Base-by-base conservation (phyloP, 2,797 vertebrate species). In the Lacerta agilis region DNA sequence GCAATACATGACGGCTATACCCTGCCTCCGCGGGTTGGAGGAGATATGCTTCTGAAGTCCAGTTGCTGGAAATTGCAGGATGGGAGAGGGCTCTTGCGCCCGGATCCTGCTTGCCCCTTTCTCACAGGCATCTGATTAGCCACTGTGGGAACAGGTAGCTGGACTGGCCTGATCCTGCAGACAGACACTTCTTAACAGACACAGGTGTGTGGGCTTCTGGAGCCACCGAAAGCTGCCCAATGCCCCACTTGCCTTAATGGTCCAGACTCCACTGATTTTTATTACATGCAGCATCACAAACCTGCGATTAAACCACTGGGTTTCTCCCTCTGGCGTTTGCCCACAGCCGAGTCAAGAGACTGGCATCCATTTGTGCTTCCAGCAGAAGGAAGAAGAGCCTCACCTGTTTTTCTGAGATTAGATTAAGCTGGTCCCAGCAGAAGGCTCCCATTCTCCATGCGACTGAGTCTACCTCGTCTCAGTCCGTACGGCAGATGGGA, bases 221-320 rank as follows among this genome's bases (percentile, higher is more conserved):
- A 66, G 17, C 10, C 29, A 25, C 36, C 25, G 1, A 58, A 41
- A 6, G 49, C 13, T 55, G 49, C 49, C 49, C 49, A 55, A 64
- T 64, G 61, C 20, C 61, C 61, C 20, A 8, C 20, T 64, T 18
- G 61, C 61, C 61, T 23, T 23, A 23, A 64, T 1, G 4, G 20
- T 18, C 5, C 61, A 23, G 61, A 61, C 1, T 64, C 27, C 23
- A 29, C 27, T 11, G 45, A 79, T 9, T 72, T 17, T 43, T 64
- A 49, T 49, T 13, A 55, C 38, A 33, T 17, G 6, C 61, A 55
- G 67, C 89, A 91, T 90, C 85, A 89, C 87, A 92, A 92, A 90
- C 88, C 86, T 77, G 80, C 88, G 90, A 90, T 89, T 90, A 93
- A 94, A 93, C 85, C 83, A 91, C 90, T 91, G 66, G 71, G 90